A percentile compares a stretch with the other conserved stretches of the same genome.
Evolutionary conservation across 2,113 vertebrate genomes (phyloP).

Genomic region (Ptyas mucosa): DNA sequence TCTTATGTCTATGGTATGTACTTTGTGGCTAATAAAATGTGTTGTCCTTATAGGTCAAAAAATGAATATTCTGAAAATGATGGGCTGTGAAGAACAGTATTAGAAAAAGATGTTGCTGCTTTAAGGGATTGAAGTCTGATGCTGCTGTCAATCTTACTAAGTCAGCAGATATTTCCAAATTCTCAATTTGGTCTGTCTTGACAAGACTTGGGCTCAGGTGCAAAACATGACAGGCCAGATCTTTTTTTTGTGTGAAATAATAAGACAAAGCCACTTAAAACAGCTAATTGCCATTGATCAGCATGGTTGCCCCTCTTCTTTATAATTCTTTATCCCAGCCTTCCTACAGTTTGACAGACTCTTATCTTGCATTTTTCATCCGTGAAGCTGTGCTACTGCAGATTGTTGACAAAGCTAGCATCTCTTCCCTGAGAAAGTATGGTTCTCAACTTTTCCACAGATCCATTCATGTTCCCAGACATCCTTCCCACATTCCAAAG

Average conservation of each 20-base stretch:
- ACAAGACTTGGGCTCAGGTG: neutral
- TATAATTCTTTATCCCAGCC: neutral
- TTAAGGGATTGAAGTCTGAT: neutral
- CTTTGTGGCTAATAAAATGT: neutral
- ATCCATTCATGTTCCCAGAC: neutral
- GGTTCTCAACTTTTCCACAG: neutral
- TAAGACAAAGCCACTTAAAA: neutral
- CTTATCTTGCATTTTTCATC: neutral
- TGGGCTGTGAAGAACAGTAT: neutral
- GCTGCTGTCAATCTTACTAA: neutral
- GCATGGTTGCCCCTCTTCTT: neutral
- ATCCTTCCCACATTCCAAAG: neutral
- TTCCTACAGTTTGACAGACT: neutral
- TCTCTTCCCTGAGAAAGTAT: neutral
- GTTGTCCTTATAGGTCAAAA: neutral
- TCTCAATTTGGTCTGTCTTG: neutral
- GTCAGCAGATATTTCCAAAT: neutral
- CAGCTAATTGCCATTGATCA: neutral
- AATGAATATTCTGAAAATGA: neutral
- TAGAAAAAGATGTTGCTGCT: neutral
- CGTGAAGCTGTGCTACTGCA: neutral
- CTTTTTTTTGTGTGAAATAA: neutral
- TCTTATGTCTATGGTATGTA: neutral
- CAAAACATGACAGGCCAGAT: neutral
- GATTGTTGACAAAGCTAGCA: neutral